These are phyloP conservation scores for Catotricha subobsoleta DNA, from an alignment of 2,888 invertebrate species.

Conservation along the genomic window DNA sequence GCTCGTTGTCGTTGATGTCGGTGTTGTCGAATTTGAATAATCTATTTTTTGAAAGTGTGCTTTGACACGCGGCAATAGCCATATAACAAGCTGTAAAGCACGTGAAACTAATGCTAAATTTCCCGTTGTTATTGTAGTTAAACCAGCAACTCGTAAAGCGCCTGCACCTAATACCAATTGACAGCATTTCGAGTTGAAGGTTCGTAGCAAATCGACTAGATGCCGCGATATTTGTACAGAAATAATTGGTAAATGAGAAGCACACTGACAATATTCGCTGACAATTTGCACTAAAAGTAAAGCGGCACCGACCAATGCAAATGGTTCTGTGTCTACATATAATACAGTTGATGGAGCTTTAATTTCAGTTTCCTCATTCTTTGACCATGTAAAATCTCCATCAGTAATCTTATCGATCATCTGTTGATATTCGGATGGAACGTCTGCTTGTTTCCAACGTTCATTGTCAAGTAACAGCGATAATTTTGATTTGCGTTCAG, in stretches of 20 bases:
- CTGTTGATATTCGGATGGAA: conserved; percentile 74
- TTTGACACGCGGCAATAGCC: conserved; percentile 57
- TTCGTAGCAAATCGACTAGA: conserved; percentile 72
- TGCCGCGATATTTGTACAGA: conserved; percentile 66
- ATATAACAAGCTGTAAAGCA: conserved; percentile 62
- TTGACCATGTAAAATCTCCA: conserved; percentile 23
- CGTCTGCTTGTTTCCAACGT: conserved; percentile 84
- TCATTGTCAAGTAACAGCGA: conserved; percentile 74
- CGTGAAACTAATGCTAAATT: conserved; percentile 77
- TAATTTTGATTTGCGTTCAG: conserved; percentile 69
- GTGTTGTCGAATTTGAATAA: neutral
- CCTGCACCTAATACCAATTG: conserved; percentile 93
- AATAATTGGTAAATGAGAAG: conserved; percentile 56
- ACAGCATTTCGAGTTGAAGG: conserved; percentile 76
- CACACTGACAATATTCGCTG: conserved; percentile 77
- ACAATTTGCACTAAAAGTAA: conserved; percentile 77
- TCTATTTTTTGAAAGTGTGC: conserved; percentile 26
- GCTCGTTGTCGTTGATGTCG: neutral
- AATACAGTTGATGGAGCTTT: conserved; percentile 35
- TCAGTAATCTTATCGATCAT: conserved; percentile 52
- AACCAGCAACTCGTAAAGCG: conserved; percentile 82
- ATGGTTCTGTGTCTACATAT: conserved; percentile 50
- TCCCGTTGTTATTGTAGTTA: conserved; percentile 86
- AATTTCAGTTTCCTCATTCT: conserved; percentile 13
- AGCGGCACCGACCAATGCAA: conserved; percentile 62